These are phyloP conservation scores for Drosophila anomelani DNA, from an alignment of 2,888 invertebrate species.

Conservation along the genomic window DNA sequence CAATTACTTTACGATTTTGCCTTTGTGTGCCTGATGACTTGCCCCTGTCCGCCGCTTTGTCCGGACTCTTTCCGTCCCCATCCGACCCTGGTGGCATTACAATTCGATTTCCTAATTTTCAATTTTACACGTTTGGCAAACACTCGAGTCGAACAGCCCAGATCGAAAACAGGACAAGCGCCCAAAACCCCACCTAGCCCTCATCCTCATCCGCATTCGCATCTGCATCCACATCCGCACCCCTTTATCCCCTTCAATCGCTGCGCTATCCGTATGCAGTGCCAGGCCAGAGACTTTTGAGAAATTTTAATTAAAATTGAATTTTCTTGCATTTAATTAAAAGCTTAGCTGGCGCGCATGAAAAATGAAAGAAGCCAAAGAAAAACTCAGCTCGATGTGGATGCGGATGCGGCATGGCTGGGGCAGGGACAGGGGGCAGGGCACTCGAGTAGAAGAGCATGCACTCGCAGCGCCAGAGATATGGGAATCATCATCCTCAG, in stretches of 20 bases:
- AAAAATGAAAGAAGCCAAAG: constrained; percentile 73
- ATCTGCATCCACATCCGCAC: constrained; percentile 26
- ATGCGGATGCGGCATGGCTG: constrained; percentile 19
- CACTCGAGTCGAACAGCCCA: constrained; percentile 57
- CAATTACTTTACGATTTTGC: constrained; percentile 78
- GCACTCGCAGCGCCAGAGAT: constrained; percentile 64
- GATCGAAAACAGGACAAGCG: constrained; percentile 32
- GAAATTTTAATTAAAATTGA: constrained; percentile 79
- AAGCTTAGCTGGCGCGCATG: constrained; percentile 77
- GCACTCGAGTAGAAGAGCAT: constrained; percentile 74
- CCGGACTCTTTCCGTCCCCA: constrained; percentile 5
- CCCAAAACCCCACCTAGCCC: constrained; percentile 28
- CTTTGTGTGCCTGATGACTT: constrained; percentile 60
- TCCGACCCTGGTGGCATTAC: constrained; percentile 52
- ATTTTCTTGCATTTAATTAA: constrained; percentile 80
- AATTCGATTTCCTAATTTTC: constrained; percentile 79
- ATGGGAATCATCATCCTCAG: constrained; percentile 71
- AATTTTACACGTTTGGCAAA: constrained; percentile 80
- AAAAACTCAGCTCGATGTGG: constrained; percentile 63
- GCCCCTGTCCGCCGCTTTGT: constrained; percentile 9
- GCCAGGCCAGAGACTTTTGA: constrained; percentile 65
- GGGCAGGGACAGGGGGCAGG: constrained; percentile 29
- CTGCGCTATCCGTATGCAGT: constrained; percentile 43
- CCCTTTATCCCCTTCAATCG: constrained; percentile 41
- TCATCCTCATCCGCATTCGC: constrained; percentile 29